These are phyloP conservation scores for Babyrousa celebensis DNA, from an alignment of 2,797 vertebrate genomes.

Conservation along the genomic window DNA sequence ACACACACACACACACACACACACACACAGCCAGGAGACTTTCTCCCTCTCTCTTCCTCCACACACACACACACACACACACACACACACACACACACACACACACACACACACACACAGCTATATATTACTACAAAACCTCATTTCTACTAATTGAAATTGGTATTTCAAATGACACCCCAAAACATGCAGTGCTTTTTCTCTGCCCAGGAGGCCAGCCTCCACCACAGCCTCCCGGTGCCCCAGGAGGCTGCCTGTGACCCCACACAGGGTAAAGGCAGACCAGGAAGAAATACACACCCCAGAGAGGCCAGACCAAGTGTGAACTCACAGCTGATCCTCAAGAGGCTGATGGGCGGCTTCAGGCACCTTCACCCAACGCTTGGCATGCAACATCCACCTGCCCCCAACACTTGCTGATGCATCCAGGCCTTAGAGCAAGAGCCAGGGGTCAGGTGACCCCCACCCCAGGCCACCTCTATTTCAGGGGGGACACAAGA, in stretches of 20 bases:
- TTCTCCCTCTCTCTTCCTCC: background rate
- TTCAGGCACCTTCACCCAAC: background rate
- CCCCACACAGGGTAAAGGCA: background rate
- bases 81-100: background rate
- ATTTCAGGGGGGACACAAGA: background rate
- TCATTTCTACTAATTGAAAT: slow-evolving; percentile 23
- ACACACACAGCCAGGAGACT: background rate
- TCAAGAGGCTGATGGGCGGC: no score
- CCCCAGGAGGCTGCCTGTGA: background rate
- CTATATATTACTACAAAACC: background rate
- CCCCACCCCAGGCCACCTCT: background rate
- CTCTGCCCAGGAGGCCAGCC: background rate
- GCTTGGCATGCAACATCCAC: background rate
- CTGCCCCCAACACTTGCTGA: background rate
- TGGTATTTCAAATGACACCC: background rate
- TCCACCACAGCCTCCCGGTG: background rate
- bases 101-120: background rate
- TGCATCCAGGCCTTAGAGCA: background rate
- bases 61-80: no score
- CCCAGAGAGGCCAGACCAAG: background rate
- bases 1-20: background rate
- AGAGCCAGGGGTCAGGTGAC: background rate
- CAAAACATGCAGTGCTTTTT: background rate
- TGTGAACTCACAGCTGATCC: background rate
- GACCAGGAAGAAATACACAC: slow-evolving; percentile 11